A percentile compares a stretch with the other conserved stretches of the same genome.
Conservation (phyloP, 2,113 vertebrate species). For the Strigops habroptila region DNA sequence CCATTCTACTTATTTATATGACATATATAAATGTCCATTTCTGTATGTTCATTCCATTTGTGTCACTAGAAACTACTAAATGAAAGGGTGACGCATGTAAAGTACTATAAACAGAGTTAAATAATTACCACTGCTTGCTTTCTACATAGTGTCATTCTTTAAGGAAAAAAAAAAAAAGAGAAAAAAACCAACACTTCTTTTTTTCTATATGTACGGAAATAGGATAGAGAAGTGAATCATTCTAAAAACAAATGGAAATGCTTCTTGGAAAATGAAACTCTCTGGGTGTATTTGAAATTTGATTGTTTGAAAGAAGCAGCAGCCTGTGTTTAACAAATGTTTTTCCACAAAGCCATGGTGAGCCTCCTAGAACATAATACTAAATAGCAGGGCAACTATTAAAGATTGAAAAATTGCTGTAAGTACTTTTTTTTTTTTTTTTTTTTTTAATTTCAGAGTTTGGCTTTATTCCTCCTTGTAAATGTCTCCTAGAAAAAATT, state of each 20-base stretch:
- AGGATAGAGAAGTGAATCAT: neutral
- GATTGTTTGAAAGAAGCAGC: neutral
- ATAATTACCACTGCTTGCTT: neutral
- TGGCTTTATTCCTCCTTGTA: slow-evolving; percentile 35
- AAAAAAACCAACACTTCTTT: neutral
- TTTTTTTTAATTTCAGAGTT: slow-evolving; percentile 3
- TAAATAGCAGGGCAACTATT: slow-evolving; percentile 40
- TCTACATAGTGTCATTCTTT: neutral
- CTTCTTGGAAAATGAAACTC: slow-evolving; percentile 17
- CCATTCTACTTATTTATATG: neutral
- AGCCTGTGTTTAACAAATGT: slow-evolving; percentile 10
- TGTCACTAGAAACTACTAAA: neutral
- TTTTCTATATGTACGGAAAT: neutral
- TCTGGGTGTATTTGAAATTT: neutral
- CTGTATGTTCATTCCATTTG: neutral
- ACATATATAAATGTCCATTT: neutral
- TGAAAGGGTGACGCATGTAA: neutral
- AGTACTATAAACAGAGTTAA: neutral
- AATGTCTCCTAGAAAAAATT: slow-evolving; percentile 16
- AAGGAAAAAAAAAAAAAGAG: neutral
- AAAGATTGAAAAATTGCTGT: slow-evolving; percentile 38
- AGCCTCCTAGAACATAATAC: slow-evolving; percentile 19
- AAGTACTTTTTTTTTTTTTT: neutral
- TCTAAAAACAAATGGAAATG: neutral
- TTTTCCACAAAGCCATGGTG: slow-evolving; percentile 14